These are phyloP conservation scores for Elgonia sp. DNA, from an alignment of 2,888 invertebrate species.

Conservation along the genomic window DNA sequence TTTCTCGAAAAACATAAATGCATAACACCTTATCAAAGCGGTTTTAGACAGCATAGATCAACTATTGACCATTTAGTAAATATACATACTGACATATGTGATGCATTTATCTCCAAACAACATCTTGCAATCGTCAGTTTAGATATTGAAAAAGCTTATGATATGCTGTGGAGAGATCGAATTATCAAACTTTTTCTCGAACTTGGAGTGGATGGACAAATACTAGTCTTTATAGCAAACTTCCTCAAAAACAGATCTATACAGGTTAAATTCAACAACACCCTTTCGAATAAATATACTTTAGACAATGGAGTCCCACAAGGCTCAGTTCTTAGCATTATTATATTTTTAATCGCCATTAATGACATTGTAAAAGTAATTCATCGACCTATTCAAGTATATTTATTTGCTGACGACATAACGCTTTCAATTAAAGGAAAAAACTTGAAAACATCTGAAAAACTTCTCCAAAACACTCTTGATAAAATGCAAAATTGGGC, in stretches of 20 bases:
- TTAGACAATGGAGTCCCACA: slow-evolving; percentile 63
- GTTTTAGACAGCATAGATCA: slow-evolving; percentile 49
- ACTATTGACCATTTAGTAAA: slow-evolving; percentile 47
- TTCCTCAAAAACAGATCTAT: slow-evolving; percentile 45
- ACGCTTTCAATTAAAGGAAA: slow-evolving; percentile 29
- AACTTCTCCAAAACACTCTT: slow-evolving; percentile 33
- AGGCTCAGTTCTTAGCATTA: slow-evolving; percentile 53
- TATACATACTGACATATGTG: slow-evolving; percentile 59
- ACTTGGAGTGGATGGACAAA: slow-evolving; percentile 27
- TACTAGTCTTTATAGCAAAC: slow-evolving; percentile 51
- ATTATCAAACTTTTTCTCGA: slow-evolving; percentile 24
- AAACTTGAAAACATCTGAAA: slow-evolving; percentile 23
- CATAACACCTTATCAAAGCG: slow-evolving; percentile 56
- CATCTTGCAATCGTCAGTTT: slow-evolving; percentile 67
- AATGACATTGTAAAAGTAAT: slow-evolving; percentile 34
- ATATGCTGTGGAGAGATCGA: slow-evolving; percentile 66
- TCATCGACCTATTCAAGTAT: slow-evolving; percentile 19
- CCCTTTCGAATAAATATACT: background rate
- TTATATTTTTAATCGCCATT: slow-evolving; percentile 54
- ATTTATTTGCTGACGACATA: slow-evolving; percentile 55
- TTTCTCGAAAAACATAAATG: slow-evolving; percentile 32
- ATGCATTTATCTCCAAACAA: slow-evolving; percentile 60
- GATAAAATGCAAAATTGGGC: slow-evolving; percentile 20
- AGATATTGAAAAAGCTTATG: slow-evolving; percentile 75
- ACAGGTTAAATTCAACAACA: slow-evolving; percentile 70